Conservation (phyloP, 2,113 vertebrate genomes). For the Diadophis punctatus region DNA sequence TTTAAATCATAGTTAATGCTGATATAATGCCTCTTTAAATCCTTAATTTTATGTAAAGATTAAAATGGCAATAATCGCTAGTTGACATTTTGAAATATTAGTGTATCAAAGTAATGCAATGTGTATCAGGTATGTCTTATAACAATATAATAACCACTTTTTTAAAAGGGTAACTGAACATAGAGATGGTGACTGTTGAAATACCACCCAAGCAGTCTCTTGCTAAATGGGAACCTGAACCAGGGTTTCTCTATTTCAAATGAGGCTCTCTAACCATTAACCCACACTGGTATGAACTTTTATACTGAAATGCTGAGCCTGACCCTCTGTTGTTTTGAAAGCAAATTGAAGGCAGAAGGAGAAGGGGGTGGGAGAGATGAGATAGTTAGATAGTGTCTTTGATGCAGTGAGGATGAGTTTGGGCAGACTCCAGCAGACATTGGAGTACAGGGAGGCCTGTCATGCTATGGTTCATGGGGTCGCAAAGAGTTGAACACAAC, state of each 20-base stretch:
- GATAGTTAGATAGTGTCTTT: neutral
- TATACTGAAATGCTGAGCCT: neutral
- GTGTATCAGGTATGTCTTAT: neutral
- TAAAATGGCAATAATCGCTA: neutral
- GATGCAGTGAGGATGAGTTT: neutral
- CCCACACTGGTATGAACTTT: neutral
- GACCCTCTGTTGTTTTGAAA: neutral
- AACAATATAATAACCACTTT: neutral
- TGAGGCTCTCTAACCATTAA: neutral
- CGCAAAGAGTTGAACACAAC: neutral
- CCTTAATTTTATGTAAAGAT: neutral
- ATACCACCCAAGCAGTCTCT: neutral
- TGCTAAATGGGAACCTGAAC: neutral
- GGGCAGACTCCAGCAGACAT: too few relatives aligned
- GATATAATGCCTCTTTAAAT: neutral
- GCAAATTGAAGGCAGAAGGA: neutral
- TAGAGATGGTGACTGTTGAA: neutral
- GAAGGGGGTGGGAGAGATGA: neutral
- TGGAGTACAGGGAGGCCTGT: neutral
- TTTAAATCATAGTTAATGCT: neutral
- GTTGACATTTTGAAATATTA: neutral
- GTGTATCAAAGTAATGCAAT: neutral
- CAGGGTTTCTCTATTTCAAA: neutral
- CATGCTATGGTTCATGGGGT: neutral
- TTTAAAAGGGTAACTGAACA: neutral